Evolutionary conservation across 2,113 vertebrate species (phyloP).

Genomic region (Triplophysa rosa): DNA sequence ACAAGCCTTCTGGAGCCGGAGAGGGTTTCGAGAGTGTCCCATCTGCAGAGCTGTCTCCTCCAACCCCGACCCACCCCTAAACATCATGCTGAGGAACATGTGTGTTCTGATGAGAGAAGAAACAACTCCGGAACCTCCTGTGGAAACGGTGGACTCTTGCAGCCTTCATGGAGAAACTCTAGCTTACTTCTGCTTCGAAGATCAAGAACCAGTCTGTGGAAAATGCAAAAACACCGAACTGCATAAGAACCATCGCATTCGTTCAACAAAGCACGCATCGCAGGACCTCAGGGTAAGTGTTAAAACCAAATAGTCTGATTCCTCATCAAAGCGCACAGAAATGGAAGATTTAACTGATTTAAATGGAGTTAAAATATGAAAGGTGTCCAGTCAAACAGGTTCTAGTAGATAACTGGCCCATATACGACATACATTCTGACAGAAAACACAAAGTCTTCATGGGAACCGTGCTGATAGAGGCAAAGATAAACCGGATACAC

Average conservation of each 20-base stretch:
- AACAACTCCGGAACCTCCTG: conserved; percentile 4
- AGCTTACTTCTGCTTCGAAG: conserved; percentile 37
- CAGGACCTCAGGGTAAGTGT: conserved; percentile 44
- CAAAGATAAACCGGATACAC: background rate
- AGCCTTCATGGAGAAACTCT: conserved; percentile 42
- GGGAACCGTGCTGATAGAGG: conserved; percentile 25
- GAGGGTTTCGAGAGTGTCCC: conserved; percentile 41
- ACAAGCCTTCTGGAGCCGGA: conserved; percentile 48
- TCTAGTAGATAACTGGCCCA: background rate
- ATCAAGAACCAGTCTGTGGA: conserved; percentile 40
- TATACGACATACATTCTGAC: background rate
- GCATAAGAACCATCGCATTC: conserved; percentile 34
- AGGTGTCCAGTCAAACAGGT: conserved; percentile 43
- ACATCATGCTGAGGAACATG: conserved; percentile 46
- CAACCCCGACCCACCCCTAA: conserved; percentile 31
- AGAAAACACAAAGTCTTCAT: background rate
- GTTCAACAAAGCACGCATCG: conserved; percentile 36
- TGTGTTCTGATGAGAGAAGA: conserved; percentile 46
- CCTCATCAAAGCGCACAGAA: too few relatives aligned
- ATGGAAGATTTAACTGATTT: too few relatives aligned
- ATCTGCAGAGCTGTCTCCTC: too few relatives aligned
- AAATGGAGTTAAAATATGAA: background rate
- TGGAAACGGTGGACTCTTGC: conserved; percentile 41
- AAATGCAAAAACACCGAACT: conserved; percentile 29
- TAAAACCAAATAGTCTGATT: background rate